Base-by-base conservation (phyloP, 2,888 invertebrate species). In the Glomeris marginata region DNA sequence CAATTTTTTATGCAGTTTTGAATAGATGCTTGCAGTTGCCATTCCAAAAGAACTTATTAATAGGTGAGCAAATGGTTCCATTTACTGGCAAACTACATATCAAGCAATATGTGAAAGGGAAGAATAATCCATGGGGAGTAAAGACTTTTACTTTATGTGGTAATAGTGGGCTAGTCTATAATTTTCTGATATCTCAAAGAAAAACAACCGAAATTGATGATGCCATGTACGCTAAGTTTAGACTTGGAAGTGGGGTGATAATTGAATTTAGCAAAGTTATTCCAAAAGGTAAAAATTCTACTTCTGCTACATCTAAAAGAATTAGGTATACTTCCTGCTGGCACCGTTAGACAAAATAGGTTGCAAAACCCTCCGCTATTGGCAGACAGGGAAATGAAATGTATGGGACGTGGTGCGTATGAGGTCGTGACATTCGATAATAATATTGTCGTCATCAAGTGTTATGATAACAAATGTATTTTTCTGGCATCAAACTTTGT, bases 21-120 rank as follows among this genome's bases (percentile, higher is more conserved):
- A 51, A 47, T 38, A 42, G 53, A 46, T 58, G 55, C 44, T 41
- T n/a, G 44, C 10, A 44, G 49, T 28, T 74, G 74, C 72, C 71
- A 74, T 60, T 69, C 68, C 52, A 68, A 52, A 72, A 75, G 63
- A 50, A 47, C 22, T 28, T 52, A 15, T 53, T 55, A 42, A 53
- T 63, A 4, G 60, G 63, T 55, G 62, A 64, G 51, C 60, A 61
- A 55, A 61, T 61, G 48, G 57, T 62, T 2, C 61, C 61, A 2
- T 62, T 60, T 53, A 57, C 54, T 49, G 61, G 62, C 16, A 45
- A 56, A 11, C 45, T 59, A 15, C 51, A 43, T 46, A 46, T 59
- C 16, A 60, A 61, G 46, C 61, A 63, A 49, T 60, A 60, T 46
- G 56, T 58, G 13, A 56, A 57, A 52, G 55, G 55, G 6, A 63